Evolutionary conservation across 2,888 invertebrate genomes (phyloP).

Genomic region (Tholera decimalis): DNA sequence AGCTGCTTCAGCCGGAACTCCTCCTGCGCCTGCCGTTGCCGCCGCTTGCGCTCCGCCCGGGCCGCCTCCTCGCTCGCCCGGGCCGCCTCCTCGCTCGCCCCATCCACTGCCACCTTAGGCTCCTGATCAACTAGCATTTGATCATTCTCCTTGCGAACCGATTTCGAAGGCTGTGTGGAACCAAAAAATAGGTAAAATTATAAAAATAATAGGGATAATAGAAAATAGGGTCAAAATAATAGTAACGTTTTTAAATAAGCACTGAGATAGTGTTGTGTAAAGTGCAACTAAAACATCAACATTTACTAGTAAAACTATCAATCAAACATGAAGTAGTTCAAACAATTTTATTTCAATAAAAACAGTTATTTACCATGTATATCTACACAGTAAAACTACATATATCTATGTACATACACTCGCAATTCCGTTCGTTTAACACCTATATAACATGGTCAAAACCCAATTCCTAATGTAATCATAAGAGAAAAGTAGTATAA

Average conservation of each 20-base stretch:
- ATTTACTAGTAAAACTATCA: slow-evolving; percentile 65
- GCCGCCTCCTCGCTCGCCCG: slow-evolving; percentile 83
- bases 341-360: slow-evolving; percentile 85
- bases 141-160: slow-evolving; percentile 30
- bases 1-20: slow-evolving; percentile 85
- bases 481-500: slow-evolving; percentile 49
- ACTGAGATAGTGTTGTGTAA: neutral
- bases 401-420: slow-evolving; percentile 70
- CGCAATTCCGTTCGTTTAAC: slow-evolving; percentile 70
- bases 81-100: slow-evolving; percentile 79
- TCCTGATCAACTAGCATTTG: slow-evolving; percentile 64
- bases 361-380: slow-evolving; percentile 69
- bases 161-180: slow-evolving; percentile 9
- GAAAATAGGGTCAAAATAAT: neutral
- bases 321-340: slow-evolving; percentile 80
- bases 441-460: slow-evolving; percentile 36
- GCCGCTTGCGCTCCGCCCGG: slow-evolving; percentile 84
- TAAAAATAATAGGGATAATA: slow-evolving; percentile 15
- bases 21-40: slow-evolving; percentile 86
- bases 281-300: slow-evolving; percentile 43
- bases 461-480: slow-evolving; percentile 57
- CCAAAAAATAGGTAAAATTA: slow-evolving; percentile 27
- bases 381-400: slow-evolving; percentile 68
- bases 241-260: neutral
- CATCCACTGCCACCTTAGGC: slow-evolving; percentile 58